These are phyloP conservation scores for Esperia sulphurella DNA, from an alignment of 2,888 invertebrate genomes.

Conservation along the genomic window DNA sequence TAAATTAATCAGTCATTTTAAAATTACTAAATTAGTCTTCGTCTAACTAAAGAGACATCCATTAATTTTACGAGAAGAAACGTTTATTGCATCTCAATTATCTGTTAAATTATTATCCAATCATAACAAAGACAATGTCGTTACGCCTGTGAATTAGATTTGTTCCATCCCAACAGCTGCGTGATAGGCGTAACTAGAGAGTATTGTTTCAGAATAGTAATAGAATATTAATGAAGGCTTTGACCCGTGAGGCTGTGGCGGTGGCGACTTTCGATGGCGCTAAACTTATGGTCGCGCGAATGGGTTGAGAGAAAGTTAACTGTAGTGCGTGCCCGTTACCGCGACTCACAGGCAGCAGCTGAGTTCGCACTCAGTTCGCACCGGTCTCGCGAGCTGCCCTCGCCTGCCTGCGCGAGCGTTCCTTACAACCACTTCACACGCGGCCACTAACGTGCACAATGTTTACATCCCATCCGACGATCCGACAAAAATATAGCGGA, in stretches of 20 bases:
- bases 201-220: slow-evolving; percentile 18
- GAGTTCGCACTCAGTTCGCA: too few species aligned
- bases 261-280: slow-evolving; percentile 72
- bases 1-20: too few species aligned
- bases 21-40: too few species aligned
- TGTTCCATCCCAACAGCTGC: neutral
- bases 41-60: neutral
- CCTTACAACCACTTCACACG: slow-evolving; percentile 19
- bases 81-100: too few species aligned
- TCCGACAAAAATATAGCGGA: slow-evolving; percentile 53
- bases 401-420: slow-evolving; percentile 31
- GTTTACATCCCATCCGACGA: slow-evolving; percentile 44
- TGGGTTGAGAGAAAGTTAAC: slow-evolving; percentile 76
- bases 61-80: neutral
- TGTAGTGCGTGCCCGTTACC: slow-evolving; percentile 74
- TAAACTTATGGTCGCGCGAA: slow-evolving; percentile 54
- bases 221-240: slow-evolving; percentile 56
- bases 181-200: neutral
- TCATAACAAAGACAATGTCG: too few species aligned
- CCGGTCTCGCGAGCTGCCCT: slow-evolving; percentile 30
- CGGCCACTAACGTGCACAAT: slow-evolving; percentile 31
- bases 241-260: slow-evolving; percentile 61
- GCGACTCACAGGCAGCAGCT: slow-evolving; percentile 10
- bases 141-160: slow-evolving; percentile 1
- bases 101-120: too few species aligned